Evolutionary conservation across 2,888 invertebrate genomes (phyloP).

Genomic region (Caenorhabditis macrosperma): DNA sequence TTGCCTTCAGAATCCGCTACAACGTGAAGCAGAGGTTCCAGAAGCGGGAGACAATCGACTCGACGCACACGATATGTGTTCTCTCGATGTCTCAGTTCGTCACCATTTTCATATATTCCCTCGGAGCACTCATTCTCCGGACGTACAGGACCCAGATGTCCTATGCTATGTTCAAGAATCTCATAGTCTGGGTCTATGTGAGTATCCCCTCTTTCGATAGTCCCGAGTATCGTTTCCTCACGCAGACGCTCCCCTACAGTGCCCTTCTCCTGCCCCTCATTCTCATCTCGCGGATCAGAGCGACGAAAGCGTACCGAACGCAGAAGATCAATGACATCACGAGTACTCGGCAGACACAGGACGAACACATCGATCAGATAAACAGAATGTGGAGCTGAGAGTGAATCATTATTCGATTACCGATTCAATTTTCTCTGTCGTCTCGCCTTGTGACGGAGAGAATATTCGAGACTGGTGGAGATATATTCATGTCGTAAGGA

Average conservation of each 20-base stretch:
- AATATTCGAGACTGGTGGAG: background rate
- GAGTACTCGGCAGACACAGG: conserved; percentile 22
- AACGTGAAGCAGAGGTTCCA: conserved; percentile 33
- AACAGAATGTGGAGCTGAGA: conserved; percentile 35
- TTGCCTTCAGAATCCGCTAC: conserved; percentile 30
- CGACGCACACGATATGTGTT: conserved; percentile 32
- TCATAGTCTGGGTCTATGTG: conserved; percentile 44
- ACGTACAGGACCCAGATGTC: background rate
- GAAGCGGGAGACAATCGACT: conserved; percentile 32
- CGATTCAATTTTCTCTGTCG: background rate
- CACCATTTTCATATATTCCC: conserved; percentile 2
- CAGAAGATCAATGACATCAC: conserved; percentile 30
- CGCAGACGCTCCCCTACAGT: conserved; percentile 40
- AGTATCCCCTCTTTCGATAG: background rate
- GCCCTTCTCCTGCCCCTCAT: conserved; percentile 36
- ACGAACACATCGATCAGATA: conserved; percentile 30
- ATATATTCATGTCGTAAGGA: no score
- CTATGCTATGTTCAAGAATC: background rate
- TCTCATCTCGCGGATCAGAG: conserved; percentile 25
- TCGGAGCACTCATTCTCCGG: conserved; percentile 9
- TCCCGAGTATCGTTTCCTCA: background rate
- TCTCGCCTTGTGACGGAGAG: background rate
- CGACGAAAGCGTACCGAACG: conserved; percentile 2
- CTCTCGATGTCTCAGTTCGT: conserved; percentile 28
- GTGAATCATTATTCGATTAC: background rate